Conservation (phyloP, 1,140 invertebrate species). For the Sycobia sp. region DNA sequence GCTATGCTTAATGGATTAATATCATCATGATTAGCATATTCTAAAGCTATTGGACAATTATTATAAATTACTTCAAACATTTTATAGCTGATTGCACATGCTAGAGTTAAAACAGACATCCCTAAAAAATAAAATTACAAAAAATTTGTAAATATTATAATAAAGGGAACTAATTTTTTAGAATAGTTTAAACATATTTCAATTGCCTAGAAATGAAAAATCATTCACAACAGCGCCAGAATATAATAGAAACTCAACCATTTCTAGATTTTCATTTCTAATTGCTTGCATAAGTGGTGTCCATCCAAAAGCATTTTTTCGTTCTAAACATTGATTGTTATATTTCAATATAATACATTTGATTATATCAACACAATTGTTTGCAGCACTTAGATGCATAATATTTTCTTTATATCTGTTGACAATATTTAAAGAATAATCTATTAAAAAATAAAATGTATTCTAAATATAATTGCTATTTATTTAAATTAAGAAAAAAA, state of each 20-base stretch:
- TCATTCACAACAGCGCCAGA: constrained; percentile 53
- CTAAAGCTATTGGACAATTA: constrained; percentile 44
- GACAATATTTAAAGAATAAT: constrained; percentile 49
- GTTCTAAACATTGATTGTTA: constrained; percentile 38
- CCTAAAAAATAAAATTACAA: constrained; percentile 39
- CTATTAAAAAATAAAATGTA: constrained; percentile 34
- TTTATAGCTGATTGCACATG: constrained; percentile 46
- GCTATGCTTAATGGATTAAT: constrained; percentile 54
- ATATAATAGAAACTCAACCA: constrained; percentile 55
- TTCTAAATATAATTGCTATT: not conserved
- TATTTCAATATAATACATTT: constrained; percentile 47
- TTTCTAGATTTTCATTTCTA: constrained; percentile 56
- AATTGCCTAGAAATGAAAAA: constrained; percentile 58
- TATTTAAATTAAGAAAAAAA: not conserved
- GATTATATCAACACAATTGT: constrained; percentile 45
- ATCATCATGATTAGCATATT: constrained; percentile 45
- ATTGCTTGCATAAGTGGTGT: constrained; percentile 64
- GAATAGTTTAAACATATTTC: not conserved
- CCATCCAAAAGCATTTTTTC: constrained; percentile 62
- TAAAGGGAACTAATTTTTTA: not conserved
- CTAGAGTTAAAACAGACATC: constrained; percentile 49
- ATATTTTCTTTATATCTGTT: constrained; percentile 55
- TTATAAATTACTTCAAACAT: constrained; percentile 51
- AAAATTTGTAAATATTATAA: constrained; percentile 6
- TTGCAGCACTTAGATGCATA: constrained; percentile 51